Evolutionary conservation across 2,888 invertebrate genomes (phyloP).

Genomic region (Chrysolina americana): DNA sequence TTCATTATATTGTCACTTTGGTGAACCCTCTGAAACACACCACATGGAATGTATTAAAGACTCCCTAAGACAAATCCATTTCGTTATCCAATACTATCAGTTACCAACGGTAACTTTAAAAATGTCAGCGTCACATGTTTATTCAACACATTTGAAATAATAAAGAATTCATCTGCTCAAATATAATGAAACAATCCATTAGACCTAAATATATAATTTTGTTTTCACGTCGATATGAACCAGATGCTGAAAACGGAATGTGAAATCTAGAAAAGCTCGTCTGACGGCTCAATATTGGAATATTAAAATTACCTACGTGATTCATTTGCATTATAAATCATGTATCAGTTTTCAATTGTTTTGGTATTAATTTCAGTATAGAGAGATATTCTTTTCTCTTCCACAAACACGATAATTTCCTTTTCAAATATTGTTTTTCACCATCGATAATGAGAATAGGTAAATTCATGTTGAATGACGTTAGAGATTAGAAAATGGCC

Average conservation of each 20-base stretch:
- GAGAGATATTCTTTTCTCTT: too few species aligned
- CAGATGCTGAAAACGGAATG: slow-evolving; percentile 7
- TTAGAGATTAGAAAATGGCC: too few species aligned
- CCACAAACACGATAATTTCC: too few species aligned
- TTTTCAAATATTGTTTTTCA: too few species aligned
- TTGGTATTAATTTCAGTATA: too few species aligned
- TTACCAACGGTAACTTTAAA: slow-evolving; percentile 22
- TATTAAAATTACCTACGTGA: too few species aligned
- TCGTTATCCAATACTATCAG: slow-evolving; percentile 6
- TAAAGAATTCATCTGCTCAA: slow-evolving; percentile 30
- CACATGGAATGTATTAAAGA: background rate
- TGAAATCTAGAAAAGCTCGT: background rate
- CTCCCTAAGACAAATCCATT: slow-evolving; percentile 1
- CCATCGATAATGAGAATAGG: too few species aligned
- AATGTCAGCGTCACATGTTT: slow-evolving; percentile 31
- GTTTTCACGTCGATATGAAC: slow-evolving; percentile 2
- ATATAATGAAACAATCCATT: slow-evolving; percentile 35
- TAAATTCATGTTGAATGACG: too few species aligned
- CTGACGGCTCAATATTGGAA: background rate
- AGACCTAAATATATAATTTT: slow-evolving; percentile 21
- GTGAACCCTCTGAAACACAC: background rate
- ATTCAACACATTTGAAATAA: slow-evolving; percentile 31
- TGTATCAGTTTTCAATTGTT: too few species aligned
- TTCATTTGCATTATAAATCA: too few species aligned
- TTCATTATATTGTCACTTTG: too few species aligned